Evolutionary conservation across 2,113 vertebrate genomes (phyloP), one percentile per base, ranked within the genome.

Genomic region (Sinocyclocheilus anshuiensis): DNA sequence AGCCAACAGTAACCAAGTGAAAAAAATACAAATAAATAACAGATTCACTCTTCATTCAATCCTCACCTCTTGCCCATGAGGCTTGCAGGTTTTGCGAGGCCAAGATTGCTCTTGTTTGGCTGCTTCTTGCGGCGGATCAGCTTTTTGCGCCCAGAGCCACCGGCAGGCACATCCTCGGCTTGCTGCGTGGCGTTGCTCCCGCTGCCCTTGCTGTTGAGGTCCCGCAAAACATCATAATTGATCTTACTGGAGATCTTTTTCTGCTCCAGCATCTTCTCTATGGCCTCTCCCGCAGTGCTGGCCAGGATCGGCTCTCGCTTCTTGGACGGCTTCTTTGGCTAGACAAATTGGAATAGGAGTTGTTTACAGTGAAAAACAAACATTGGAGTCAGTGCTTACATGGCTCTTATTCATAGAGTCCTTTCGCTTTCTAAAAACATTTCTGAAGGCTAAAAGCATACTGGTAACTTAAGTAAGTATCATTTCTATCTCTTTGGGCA

Each of bases 191-290:
- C 93, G 84, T 94, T 92, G 90, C 91, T 90, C 81, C 84, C 86
- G 88, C 81, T 83, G 79, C 92, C 91, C 76, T 94, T 95, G 91
- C 94, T 95, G 93, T 98, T 96, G 86, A 99, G 97, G 93, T 95
- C 97, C 26, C 95, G 94, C 76, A 99, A 95, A 81, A 99, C 98
- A 8, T 98, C 97, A 77, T 99, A 99, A 94, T 99, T 98, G 92
- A 99, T 99, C 94, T 99, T 99, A 94, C 96, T 98, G 18, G 98
- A 99, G 92, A 99, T 99, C 92, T 96, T 97, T 94, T 99, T 99
- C 94, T 97, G 97, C 89, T 98, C 97, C 92, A 99, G 87, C 98
- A 99, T 99, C 94, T 95, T 98, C 93, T 99, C 97, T 33, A 99
- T 99, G 33, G 98, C 98, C 88, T 99, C 98, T 20, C 96, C 96